Base-by-base conservation (phyloP, 1,140 invertebrate species). In the Ephestia elutella region DNA sequence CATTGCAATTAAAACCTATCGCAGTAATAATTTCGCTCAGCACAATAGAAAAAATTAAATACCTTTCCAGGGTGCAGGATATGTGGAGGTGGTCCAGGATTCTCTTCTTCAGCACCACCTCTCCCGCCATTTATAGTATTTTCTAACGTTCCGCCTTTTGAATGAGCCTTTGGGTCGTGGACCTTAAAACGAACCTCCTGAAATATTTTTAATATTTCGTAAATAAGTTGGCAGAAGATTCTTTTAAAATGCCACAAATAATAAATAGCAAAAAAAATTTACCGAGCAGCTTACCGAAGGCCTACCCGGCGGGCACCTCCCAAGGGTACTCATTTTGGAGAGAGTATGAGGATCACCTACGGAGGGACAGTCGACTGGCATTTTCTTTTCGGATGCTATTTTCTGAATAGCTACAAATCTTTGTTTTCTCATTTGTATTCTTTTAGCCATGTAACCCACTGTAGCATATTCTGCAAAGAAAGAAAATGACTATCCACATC, bases 361-460 rank as follows among this genome's bases (percentile, higher is more conserved):
- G 28, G 93, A 93, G 54, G 92, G 92, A 77, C 93, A 93, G 76
- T 94, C 93, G 57, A 93, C 92, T 61, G 93, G 93, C 63, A 94
- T 90, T 87, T 96, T 96, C 90, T 96, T 96, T 87, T 97, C 95
- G 69, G 96, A 95, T 57, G 95, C 95, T 81, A 97, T 94, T 90
- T 97, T 97, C 84, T 97, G 95, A 67, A 96, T 94, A 15, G 94
- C 94, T 81, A 95, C 90, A 89, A 96, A 96, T 70, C 96, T 92
- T 88, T 96, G 96, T 90, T 97, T 97, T 75, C 96, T 91, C 96
- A 98, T 98, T 88, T 97, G 95, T 89, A 98, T 97, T 87, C 96
- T 92, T 90, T 98, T 98, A 57, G 96, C 96, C 94, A 98, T 96
- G 89, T 98, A 98, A 63, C 96, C 96, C 64, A 98, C 96, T 49